Percentiles rank a stretch among this genome's conserved stretches.
phyloP scores from a whole-genome alignment of 2,888 invertebrate genomes.

The Lingula anatina region DNA sequence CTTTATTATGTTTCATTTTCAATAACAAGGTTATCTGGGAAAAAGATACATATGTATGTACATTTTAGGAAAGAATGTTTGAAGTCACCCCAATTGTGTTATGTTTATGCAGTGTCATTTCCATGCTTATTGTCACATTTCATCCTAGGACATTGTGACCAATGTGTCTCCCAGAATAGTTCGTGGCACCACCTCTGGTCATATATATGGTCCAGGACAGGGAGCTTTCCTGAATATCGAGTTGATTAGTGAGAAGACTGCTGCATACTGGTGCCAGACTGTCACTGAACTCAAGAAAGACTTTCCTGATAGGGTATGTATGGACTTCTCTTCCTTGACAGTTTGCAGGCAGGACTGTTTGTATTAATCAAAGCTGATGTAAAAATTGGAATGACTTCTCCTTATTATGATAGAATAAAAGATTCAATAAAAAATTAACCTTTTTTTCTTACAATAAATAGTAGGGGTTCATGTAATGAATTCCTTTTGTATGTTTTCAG shows the following conservation, averaged over 20 bases:
- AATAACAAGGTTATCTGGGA: too few relatives aligned
- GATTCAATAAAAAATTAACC: background rate
- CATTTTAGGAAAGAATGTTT: too few relatives aligned
- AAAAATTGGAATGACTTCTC: too few relatives aligned
- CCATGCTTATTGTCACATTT: too few relatives aligned
- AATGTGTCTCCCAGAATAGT: conserved; percentile 97
- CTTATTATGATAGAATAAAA: background rate
- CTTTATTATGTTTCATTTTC: too few relatives aligned
- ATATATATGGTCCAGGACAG: conserved; percentile 91
- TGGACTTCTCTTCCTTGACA: background rate
- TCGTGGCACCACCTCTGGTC: conserved; percentile 85
- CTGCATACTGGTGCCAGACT: conserved; percentile 86
- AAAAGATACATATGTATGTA: too few relatives aligned
- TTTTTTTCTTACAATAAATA: too few relatives aligned
- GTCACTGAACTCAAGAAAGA: conserved; percentile 84
- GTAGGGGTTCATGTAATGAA: too few relatives aligned
- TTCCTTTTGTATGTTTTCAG: conserved; percentile 57
- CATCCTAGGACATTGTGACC: conserved; percentile 91
- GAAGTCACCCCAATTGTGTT: too few relatives aligned
- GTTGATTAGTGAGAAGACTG: conserved; percentile 93
- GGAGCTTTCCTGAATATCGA: conserved; percentile 96
- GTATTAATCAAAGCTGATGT: too few relatives aligned
- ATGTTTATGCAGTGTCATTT: too few relatives aligned
- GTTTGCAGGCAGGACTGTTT: too few relatives aligned
- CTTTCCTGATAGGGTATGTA: conserved; percentile 82